Evolutionary conservation across 2,113 vertebrate species (phyloP), one percentile per base, ranked within the genome.

Genomic region (Coryphaenoides rupestris): DNA sequence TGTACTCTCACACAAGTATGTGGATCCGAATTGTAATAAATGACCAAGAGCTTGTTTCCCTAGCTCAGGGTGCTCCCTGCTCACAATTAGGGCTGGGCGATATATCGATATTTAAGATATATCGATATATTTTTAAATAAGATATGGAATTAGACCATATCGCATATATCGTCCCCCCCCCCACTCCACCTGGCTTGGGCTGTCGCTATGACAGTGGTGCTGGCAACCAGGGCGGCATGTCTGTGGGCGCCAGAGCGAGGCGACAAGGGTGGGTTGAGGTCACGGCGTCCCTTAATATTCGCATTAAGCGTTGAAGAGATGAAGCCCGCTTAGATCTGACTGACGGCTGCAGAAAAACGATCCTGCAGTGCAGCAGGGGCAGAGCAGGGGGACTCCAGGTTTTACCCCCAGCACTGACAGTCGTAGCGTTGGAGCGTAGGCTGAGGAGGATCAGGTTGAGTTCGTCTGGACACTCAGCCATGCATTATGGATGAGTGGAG

Each of bases 271-370:
- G 65, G 0, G 50, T 57, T 47, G 60, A 40, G 56, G 58, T 75
- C 63, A 71, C 28, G n/a, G 62, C 72, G 59, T 40, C 9, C 62
- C 22, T 75, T 68, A 45, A n/a, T 61, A n/a, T 19, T 59, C 56
- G 47, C 53, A 17, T 49, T 66, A 60, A 69, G 47, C 47, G 3
- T 40, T 65, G 9, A 40, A 10, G 33, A 40, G 33, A n/a, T n/a
- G 33, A 40, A 40, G 71, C 65, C 63, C 67, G 60, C 77, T 26
- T 6, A n/a, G 57, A 55, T 81, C 69, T 77, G 60, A 79, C 60
- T 64, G 68, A 64, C 64, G 21, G 61, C 33, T 14, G 21, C 54
- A 13, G 50, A 55, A 68, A n/a, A 74, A 65, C 58, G 17, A 59
- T 63, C 70, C 54, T 59, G 47, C 56, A n/a, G n/a, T n/a, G n/a